These are phyloP conservation scores for Accipiter cooperii DNA, from an alignment of 2,113 vertebrate genomes.

Conservation along the genomic window DNA sequence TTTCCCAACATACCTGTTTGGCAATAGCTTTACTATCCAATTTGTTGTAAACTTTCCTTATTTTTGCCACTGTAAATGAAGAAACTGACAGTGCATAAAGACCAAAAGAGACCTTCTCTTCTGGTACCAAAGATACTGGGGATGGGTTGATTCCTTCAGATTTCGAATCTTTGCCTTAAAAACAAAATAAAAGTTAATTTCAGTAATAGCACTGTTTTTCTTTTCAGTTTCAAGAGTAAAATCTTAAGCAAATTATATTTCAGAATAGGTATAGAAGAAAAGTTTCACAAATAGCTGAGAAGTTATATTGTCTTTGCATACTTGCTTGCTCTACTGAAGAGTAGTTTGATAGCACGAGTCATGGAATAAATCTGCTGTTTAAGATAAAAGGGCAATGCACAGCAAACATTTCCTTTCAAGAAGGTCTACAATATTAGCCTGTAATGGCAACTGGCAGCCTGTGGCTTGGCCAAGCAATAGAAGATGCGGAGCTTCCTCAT, in stretches of 20 bases:
- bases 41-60: slow-evolving; percentile 96
- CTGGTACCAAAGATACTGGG: slow-evolving; percentile 86
- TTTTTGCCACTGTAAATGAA: slow-evolving; percentile 91
- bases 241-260: background rate
- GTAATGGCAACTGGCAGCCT: background rate
- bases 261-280: background rate
- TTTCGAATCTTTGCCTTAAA: slow-evolving; percentile 91
- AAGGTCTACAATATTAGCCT: background rate
- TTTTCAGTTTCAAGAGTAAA: background rate
- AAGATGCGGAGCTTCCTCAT: background rate
- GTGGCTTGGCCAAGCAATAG: background rate
- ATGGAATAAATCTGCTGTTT: background rate
- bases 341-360: background rate
- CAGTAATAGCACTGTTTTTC: background rate
- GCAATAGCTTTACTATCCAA: slow-evolving; percentile 98
- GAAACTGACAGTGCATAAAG: slow-evolving; percentile 90
- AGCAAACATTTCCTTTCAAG: background rate
- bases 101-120: slow-evolving; percentile 97
- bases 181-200: background rate
- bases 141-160: slow-evolving; percentile 77
- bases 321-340: background rate
- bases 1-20: slow-evolving; percentile 83
- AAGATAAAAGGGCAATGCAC: background rate
- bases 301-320: background rate
- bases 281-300: background rate